phyloP scores from a whole-genome alignment of 2,797 vertebrate species.

The Dermochelys coriacea region DNA sequence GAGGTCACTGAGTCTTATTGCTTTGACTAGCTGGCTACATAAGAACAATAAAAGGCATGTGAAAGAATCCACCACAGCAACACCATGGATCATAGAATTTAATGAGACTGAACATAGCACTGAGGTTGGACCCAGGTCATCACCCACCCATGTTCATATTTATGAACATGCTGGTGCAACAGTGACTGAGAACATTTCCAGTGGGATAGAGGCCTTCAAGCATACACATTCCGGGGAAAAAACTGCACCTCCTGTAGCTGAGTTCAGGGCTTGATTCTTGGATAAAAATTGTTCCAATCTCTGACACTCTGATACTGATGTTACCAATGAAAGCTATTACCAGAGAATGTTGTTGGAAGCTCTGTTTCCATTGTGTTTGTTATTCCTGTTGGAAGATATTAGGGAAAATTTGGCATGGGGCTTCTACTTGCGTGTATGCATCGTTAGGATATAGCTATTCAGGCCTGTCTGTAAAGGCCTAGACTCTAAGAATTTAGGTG shows the following conservation, averaged over 20 bases:
- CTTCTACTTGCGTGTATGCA: background rate
- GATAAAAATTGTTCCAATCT: background rate
- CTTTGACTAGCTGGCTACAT: background rate
- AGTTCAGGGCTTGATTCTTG: background rate
- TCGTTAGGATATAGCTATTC: too few relatives aligned
- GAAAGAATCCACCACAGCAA: background rate
- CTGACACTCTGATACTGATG: background rate
- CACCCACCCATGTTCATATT: background rate
- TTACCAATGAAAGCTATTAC: background rate
- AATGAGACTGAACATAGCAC: background rate
- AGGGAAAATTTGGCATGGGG: background rate
- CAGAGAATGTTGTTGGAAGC: background rate
- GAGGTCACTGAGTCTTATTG: rapidly evolving
- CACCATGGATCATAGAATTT: background rate
- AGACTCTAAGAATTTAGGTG: too few relatives aligned
- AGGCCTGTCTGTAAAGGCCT: too few relatives aligned
- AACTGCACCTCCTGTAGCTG: background rate
- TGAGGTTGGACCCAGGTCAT: rapidly evolving
- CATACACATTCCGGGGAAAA: background rate
- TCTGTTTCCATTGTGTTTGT: background rate
- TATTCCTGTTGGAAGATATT: background rate
- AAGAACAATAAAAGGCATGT: background rate
- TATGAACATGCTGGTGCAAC: background rate
- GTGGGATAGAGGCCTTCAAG: background rate
- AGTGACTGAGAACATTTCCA: background rate